These are phyloP conservation scores for Hyaena hyaena DNA, from an alignment of 2,113 vertebrate species.

Conservation along the genomic window DNA sequence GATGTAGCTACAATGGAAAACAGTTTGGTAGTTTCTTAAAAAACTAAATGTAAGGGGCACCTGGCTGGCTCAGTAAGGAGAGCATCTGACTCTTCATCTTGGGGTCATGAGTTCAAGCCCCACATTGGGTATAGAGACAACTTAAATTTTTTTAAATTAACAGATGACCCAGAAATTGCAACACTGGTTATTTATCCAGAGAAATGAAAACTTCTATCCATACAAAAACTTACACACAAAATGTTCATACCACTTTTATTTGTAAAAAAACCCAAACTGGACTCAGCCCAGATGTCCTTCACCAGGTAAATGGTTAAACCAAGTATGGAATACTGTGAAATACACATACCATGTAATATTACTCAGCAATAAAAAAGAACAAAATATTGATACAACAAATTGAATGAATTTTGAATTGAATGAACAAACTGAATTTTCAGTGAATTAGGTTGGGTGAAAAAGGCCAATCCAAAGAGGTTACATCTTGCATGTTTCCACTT, in stretches of 20 bases:
- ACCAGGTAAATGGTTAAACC: constrained; percentile 9
- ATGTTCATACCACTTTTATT: background rate
- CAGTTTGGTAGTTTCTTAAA: background rate
- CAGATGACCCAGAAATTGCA: constrained; percentile 12
- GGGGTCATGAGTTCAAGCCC: background rate
- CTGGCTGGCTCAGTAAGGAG: background rate
- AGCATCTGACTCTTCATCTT: background rate
- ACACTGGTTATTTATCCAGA: background rate
- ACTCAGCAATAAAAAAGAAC: background rate
- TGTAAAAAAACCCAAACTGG: background rate
- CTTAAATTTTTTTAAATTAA: background rate
- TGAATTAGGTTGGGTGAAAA: background rate
- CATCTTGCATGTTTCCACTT: background rate
- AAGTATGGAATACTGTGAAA: background rate
- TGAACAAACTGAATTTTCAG: background rate
- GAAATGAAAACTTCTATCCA: constrained; percentile 47
- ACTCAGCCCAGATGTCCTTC: background rate
- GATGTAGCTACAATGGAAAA: background rate
- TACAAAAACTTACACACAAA: background rate
- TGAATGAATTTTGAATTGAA: background rate
- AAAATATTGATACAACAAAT: background rate
- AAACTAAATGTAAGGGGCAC: background rate
- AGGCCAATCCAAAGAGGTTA: background rate
- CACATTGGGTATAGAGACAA: background rate
- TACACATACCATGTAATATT: background rate